Percentiles rank a stretch among this genome's conserved stretches.
Evolutionary conservation across 2,113 vertebrate species (phyloP).

Genomic region (Neogobius melanostomus): DNA sequence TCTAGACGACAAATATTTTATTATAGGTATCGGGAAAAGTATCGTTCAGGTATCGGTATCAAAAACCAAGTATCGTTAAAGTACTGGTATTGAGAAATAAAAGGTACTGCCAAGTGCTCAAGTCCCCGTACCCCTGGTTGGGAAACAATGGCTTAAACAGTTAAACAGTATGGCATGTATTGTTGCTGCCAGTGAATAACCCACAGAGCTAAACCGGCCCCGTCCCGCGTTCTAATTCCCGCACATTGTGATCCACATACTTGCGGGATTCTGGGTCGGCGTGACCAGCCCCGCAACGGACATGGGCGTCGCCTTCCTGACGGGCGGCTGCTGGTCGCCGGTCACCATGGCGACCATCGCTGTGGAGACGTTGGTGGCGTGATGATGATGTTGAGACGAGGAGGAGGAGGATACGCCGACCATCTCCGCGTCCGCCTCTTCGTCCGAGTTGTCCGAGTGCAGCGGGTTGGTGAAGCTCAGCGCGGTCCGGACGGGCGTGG

Average conservation of each 20-base stretch:
- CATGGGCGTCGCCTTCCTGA: conserved; percentile 88
- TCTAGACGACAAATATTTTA: too few relatives aligned
- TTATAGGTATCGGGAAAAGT: too few relatives aligned
- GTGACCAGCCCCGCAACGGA: conserved; percentile 85
- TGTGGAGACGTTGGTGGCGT: conserved; percentile 78
- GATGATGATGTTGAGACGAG: conserved; percentile 23
- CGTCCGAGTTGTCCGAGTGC: conserved; percentile 92
- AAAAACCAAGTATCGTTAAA: too few relatives aligned
- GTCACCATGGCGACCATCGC: conserved; percentile 86
- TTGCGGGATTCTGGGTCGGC: conserved; percentile 75
- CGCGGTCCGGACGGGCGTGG: conserved; percentile 76
- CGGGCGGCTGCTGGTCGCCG: conserved; percentile 71
- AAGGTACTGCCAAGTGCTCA: too few relatives aligned
- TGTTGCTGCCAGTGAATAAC: too few relatives aligned
- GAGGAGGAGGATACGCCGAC: neutral
- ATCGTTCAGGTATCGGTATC: too few relatives aligned
- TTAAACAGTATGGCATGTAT: too few relatives aligned
- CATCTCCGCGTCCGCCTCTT: conserved; percentile 82
- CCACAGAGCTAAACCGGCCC: too few relatives aligned
- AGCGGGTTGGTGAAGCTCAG: conserved; percentile 96
- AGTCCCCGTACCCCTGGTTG: too few relatives aligned
- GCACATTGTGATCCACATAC: conserved; percentile 70
- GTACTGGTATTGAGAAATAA: too few relatives aligned
- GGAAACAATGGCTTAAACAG: too few relatives aligned
- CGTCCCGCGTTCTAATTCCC: too few relatives aligned